phyloP scores from a whole-genome alignment of 2,888 invertebrate genomes.

The Apotomis capreana region DNA sequence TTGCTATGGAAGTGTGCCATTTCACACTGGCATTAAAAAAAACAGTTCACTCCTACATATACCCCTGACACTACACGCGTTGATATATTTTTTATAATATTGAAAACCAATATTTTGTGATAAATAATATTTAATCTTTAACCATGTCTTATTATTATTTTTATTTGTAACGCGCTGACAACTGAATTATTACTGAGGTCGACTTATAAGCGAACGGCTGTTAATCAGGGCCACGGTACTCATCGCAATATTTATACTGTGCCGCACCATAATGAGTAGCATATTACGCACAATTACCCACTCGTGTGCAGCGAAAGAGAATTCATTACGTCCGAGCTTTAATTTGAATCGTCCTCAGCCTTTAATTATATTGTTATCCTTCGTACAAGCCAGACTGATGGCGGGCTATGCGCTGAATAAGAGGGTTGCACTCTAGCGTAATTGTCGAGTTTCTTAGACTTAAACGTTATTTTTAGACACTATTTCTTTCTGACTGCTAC shows the following conservation, averaged over 20 bases:
- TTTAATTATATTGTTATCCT: constrained; percentile 32
- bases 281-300: constrained; percentile 70
- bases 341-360: constrained; percentile 46
- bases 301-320: constrained; percentile 60
- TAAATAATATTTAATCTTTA: no score
- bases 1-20: no score
- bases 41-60: no score
- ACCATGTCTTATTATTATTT: no score
- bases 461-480: neutral
- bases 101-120: no score
- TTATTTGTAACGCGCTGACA: no score
- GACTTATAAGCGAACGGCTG: no score
- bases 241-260: neutral
- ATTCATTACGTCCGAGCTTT: constrained; percentile 58
- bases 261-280: constrained; percentile 61
- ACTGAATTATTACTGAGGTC: no score
- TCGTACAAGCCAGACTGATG: constrained; percentile 18
- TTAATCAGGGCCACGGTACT: neutral
- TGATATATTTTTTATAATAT: no score
- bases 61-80: no score
- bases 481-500: neutral
- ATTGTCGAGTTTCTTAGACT: neutral
- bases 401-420: constrained; percentile 14
- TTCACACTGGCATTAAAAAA: no score
- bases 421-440: constrained; percentile 8